Evolutionary conservation across 2,888 invertebrate genomes (phyloP).

Genomic region (Lepidonotus clava): DNA sequence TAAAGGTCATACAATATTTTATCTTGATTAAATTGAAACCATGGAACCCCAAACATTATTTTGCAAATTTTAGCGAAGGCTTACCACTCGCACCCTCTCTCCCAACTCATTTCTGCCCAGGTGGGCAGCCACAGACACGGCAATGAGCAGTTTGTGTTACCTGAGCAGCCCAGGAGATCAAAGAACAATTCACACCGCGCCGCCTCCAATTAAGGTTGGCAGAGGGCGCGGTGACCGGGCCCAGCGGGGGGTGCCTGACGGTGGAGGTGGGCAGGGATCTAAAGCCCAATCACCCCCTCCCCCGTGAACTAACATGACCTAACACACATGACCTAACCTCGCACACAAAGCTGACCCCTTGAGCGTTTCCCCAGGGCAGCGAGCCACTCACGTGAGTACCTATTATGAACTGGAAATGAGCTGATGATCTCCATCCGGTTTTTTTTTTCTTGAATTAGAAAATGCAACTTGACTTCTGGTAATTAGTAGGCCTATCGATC

Average conservation of each 20-base stretch:
- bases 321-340: neutral
- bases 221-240: neutral
- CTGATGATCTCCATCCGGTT: too few relatives aligned
- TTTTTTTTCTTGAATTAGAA: too few relatives aligned
- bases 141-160: constrained; percentile 35
- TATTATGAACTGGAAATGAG: too few relatives aligned
- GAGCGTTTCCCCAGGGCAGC: neutral
- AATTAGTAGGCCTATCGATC: too few relatives aligned
- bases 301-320: neutral
- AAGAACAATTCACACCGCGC: constrained; percentile 7
- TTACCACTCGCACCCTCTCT: too few relatives aligned
- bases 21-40: too few relatives aligned
- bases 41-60: too few relatives aligned
- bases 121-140: neutral
- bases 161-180: neutral
- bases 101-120: neutral
- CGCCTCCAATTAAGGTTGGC: neutral
- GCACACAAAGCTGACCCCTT: neutral
- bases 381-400: too few relatives aligned
- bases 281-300: neutral
- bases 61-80: too few relatives aligned
- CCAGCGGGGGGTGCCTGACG: neutral
- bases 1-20: too few relatives aligned
- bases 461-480: too few relatives aligned
- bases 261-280: neutral